Evolutionary conservation across 2,888 invertebrate genomes (phyloP), one percentile per base, ranked within the genome.

Genomic region (Epistrophella euchroma): DNA sequence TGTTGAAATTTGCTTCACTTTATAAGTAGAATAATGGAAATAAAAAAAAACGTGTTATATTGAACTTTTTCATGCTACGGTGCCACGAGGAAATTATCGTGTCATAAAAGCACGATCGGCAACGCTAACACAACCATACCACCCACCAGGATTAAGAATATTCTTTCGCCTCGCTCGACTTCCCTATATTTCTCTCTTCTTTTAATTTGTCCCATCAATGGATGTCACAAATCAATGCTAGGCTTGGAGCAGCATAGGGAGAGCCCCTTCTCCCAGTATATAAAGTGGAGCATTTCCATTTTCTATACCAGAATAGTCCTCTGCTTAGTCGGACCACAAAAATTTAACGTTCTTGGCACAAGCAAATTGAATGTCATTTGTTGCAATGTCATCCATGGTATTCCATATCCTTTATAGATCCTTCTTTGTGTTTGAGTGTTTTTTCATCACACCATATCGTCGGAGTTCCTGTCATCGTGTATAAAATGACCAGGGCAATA

Each of bases 191-290:
- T 60, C 15, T 75, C 68, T 81, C 73, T 55, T 62, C 37, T 76
- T 85, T 86, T 82, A 82, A 82, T 86, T 82, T 86, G 81, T 86
- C 73, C 82, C 74, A 62, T 81, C 86, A 82, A 78, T 86, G 68
- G 82, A 82, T 86, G 82, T 82, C 86, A 86, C 86, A 86, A 86
- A 86, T 86, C 86, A 86, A 86, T 82, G 82, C 77, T 66, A 32
- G 60, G 71, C 43, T 25, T 28, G 35, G 6, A 9, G 32, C n/a
- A n/a, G n/a, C n/a, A n/a, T n/a, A 9, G 32, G 32, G 28, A 5
- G 17, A 10, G 11, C n/a, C 17, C 19, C 35, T 10, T 52, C 50
- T 15, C n/a, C 15, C 25, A n/a, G 13, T 22, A 15, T 40, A 15
- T 17, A 17, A 13, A 22, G 13, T 9, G 43, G n/a, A 58, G 58